These are phyloP conservation scores for Ibycter americanus DNA, from an alignment of 2,797 vertebrate genomes.

Conservation along the genomic window DNA sequence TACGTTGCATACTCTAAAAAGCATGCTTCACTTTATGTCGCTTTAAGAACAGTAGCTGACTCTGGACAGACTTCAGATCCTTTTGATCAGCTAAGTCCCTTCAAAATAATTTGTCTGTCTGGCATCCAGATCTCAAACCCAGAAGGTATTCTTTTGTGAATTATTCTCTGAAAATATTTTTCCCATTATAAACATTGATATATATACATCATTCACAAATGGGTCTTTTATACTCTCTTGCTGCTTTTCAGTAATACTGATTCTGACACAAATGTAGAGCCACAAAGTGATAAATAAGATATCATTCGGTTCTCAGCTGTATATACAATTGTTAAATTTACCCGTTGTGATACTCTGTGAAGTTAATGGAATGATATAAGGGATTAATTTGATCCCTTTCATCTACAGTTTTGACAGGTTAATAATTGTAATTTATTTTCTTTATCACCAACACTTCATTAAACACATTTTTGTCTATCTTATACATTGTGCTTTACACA, in stretches of 20 bases:
- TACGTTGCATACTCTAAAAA: not conserved
- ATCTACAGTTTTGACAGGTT: not conserved
- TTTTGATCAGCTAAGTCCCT: not conserved
- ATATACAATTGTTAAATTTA: not conserved
- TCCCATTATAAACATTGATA: not conserved
- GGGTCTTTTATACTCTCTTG: not conserved
- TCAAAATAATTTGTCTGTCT: not conserved
- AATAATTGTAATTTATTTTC: not conserved
- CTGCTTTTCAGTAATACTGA: not conserved
- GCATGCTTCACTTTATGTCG: not conserved
- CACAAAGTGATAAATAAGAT: not conserved
- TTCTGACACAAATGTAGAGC: not conserved
- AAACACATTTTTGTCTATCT: not conserved
- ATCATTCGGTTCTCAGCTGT: not conserved
- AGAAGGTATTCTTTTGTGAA: not conserved
- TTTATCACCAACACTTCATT: not conserved
- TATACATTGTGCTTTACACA: not conserved
- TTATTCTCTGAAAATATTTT: not conserved
- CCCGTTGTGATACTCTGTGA: not conserved
- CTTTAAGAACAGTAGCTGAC: not conserved
- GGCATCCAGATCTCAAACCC: not conserved
- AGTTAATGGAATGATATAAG: not conserved
- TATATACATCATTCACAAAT: not conserved
- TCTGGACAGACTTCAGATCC: not conserved
- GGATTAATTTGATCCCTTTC: not conserved